Evolutionary conservation across 2,113 vertebrate species (phyloP).

Genomic region (Cyanistes caeruleus): DNA sequence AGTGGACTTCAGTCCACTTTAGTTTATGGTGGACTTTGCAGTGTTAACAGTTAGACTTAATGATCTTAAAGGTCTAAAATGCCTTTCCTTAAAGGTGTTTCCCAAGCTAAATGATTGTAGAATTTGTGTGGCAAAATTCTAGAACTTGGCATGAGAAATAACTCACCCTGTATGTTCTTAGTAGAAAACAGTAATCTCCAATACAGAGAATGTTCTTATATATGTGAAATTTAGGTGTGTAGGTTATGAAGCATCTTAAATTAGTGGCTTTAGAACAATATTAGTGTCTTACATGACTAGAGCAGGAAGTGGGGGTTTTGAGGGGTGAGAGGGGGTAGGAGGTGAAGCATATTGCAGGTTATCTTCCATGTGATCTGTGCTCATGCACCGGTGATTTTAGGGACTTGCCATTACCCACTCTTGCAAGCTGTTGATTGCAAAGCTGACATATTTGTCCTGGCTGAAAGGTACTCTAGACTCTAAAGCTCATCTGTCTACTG

Average conservation of each 20-base stretch:
- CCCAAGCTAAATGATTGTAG: neutral
- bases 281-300: neutral
- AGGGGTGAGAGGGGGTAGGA: neutral
- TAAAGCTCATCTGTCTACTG: neutral
- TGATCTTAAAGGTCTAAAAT: neutral
- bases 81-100: neutral
- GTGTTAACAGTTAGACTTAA: neutral
- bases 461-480: neutral
- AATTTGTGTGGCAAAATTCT: neutral
- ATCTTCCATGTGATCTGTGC: neutral
- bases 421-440: neutral
- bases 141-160: neutral
- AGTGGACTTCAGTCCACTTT: neutral
- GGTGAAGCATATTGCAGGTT: neutral
- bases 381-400: neutral
- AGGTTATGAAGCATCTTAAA: neutral
- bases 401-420: accelerated
- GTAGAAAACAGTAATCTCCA: neutral
- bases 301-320: neutral
- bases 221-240: neutral
- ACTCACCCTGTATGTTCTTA: neutral
- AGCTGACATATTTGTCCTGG: neutral
- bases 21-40: neutral
- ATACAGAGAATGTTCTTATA: neutral
- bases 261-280: neutral